Evolutionary conservation across 2,797 vertebrate species (phyloP), one percentile per base, ranked within the genome.

Genomic region (Vireo griseus): DNA sequence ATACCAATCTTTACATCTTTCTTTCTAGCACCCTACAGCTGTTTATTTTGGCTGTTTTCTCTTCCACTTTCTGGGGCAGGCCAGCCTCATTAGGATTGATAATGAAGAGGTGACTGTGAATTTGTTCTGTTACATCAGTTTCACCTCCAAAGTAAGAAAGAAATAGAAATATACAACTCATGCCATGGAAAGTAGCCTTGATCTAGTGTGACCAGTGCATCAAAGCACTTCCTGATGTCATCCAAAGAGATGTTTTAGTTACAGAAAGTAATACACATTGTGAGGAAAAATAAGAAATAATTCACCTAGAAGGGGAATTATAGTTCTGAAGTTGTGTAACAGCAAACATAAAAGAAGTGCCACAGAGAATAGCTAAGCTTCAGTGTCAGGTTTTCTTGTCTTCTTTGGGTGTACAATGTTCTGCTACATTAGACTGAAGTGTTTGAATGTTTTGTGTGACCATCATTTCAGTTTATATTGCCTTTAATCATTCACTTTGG

Each of bases 21-120:
- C 17, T 83, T 8, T 65, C 11, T 7, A 24, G 9, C 6, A 28
- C 4, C 13, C 54, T 57, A 7, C 4, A 26, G 5, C 3, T 29
- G 4, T 26, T 13, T 26, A 8, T 8, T 73, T 44, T 2, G 3
- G 6, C 6, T 48, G 5, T 4, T 26, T 71, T 62, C 20, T 10
- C 25, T 52, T 31, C n/a, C 29, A 31, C 5, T 74, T 67, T 51
- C 44, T 47, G 13, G 31, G 7, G 9, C 19, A 39, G 13, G 13
- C 7, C 17, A 71, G 13, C 1, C 6, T 47, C 35, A 19, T 10
- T 26, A 5, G 2, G 16, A 26, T 1, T 26, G 48, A 25, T 29
- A 44, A 57, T 9, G 44, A 88, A 65, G 31, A 40, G 8, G 16
- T 55, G 10, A 10, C 16, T 39, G 2, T 39, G 33, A 65, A 47